Evolutionary conservation across 2,888 invertebrate genomes (phyloP).

Genomic region (Cryptus armator): DNA sequence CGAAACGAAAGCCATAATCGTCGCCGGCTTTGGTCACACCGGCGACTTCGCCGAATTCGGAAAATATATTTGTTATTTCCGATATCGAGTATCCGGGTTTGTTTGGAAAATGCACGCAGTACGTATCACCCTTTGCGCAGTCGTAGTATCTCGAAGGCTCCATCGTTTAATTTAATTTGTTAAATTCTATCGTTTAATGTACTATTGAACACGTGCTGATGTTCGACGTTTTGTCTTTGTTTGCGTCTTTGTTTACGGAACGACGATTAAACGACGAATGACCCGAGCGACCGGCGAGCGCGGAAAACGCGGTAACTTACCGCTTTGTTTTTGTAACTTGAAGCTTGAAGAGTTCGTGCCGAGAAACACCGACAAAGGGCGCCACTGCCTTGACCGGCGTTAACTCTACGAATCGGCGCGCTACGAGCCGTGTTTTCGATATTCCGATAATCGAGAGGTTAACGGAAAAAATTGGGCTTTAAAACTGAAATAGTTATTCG

Average conservation of each 20-base stretch:
- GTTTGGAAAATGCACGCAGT: constrained; percentile 63
- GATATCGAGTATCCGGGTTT: constrained; percentile 54
- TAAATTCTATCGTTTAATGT: not conserved
- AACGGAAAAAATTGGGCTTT: not conserved
- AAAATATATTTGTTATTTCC: constrained; percentile 72
- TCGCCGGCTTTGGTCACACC: constrained; percentile 68
- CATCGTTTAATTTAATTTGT: constrained; percentile 19
- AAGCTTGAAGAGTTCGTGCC: not conserved
- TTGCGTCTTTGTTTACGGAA: not conserved
- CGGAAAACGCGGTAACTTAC: not conserved
- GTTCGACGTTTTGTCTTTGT: not conserved
- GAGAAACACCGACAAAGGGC: not conserved
- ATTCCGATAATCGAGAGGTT: not conserved
- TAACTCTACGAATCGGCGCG: not conserved
- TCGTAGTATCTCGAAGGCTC: constrained; percentile 40
- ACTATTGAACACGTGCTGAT: not conserved
- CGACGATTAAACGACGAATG: not conserved
- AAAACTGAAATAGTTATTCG: not conserved
- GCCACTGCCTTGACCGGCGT: constrained; percentile 22
- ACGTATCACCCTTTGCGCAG: not conserved
- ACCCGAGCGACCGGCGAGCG: not conserved
- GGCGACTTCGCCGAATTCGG: constrained; percentile 73
- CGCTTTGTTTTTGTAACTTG: not conserved
- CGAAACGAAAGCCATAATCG: constrained; percentile 73
- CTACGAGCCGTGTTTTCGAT: not conserved